Evolutionary conservation across 2,888 invertebrate genomes (phyloP).

Genomic region (Calameuta filiformis): DNA sequence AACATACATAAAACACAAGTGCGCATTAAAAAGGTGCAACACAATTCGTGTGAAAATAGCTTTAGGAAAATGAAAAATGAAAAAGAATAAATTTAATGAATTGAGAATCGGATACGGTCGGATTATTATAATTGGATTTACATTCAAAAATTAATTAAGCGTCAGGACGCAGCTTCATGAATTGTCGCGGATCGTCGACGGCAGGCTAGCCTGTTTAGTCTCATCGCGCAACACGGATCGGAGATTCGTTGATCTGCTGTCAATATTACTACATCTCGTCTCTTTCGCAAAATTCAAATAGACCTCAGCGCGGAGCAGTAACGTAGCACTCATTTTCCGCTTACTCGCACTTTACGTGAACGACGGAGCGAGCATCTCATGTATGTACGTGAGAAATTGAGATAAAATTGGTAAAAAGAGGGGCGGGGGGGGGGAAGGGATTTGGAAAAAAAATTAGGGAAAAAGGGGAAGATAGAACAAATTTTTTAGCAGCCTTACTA

Average conservation of each 20-base stretch:
- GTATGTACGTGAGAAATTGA: not conserved
- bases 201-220: constrained; percentile 35
- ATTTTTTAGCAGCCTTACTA: not conserved
- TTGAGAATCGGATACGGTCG: not conserved
- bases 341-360: not conserved
- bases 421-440: not conserved
- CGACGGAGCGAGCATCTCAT: not conserved
- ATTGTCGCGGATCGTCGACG: constrained; percentile 31
- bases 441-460: not conserved
- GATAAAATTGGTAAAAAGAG: constrained; percentile 9
- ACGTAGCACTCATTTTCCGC: not conserved
- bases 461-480: constrained; percentile 10
- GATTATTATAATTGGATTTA: not conserved
- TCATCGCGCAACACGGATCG: constrained; percentile 4
- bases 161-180: not conserved
- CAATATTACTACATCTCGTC: not conserved
- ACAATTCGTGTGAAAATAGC: not conserved
- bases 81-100: not conserved
- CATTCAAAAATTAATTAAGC: not conserved
- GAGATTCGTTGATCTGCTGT: not conserved
- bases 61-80: not conserved
- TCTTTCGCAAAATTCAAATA: not conserved
- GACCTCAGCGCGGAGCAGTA: not conserved
- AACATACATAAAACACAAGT: not conserved
- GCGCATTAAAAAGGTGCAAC: not conserved